These are phyloP conservation scores for Stomorhina lunata DNA, from an alignment of 2,888 invertebrate genomes.

Conservation along the genomic window DNA sequence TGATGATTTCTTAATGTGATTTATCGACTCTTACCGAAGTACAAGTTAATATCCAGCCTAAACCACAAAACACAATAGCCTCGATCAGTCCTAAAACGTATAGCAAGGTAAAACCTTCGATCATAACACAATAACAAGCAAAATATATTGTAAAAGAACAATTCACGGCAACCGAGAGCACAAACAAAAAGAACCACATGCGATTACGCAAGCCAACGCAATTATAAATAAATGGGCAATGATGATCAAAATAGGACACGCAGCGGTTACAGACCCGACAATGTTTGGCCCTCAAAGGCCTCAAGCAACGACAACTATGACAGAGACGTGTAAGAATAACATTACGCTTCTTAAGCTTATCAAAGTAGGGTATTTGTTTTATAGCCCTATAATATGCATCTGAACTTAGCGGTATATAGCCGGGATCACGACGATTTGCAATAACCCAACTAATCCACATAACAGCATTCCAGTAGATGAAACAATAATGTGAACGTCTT, in stretches of 20 bases:
- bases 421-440: slow-evolving; percentile 93
- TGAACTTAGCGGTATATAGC: slow-evolving; percentile 92
- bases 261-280: slow-evolving; percentile 95
- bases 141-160: slow-evolving; percentile 93
- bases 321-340: slow-evolving; percentile 90
- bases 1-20: not conserved
- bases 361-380: slow-evolving; percentile 94
- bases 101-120: slow-evolving; percentile 91
- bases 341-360: slow-evolving; percentile 94
- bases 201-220: slow-evolving; percentile 95
- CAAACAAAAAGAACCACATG: slow-evolving; percentile 95
- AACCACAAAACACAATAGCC: slow-evolving; percentile 90
- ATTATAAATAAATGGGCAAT: slow-evolving; percentile 97
- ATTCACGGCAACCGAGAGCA: slow-evolving; percentile 92
- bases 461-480: slow-evolving; percentile 92
- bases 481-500: slow-evolving; percentile 92
- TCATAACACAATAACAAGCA: slow-evolving; percentile 90
- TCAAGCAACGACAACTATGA: slow-evolving; percentile 93
- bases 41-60: slow-evolving; percentile 93
- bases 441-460: slow-evolving; percentile 97
- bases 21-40: slow-evolving; percentile 88
- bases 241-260: slow-evolving; percentile 95
- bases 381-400: slow-evolving; percentile 95
- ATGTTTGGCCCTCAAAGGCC: slow-evolving; percentile 94
- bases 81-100: slow-evolving; percentile 91